Percentiles rank a stretch among this genome's conserved stretches.
These are phyloP conservation scores for Corythornis leucogaster DNA, from an alignment of 2,797 vertebrate genomes.

Conservation along the genomic window DNA sequence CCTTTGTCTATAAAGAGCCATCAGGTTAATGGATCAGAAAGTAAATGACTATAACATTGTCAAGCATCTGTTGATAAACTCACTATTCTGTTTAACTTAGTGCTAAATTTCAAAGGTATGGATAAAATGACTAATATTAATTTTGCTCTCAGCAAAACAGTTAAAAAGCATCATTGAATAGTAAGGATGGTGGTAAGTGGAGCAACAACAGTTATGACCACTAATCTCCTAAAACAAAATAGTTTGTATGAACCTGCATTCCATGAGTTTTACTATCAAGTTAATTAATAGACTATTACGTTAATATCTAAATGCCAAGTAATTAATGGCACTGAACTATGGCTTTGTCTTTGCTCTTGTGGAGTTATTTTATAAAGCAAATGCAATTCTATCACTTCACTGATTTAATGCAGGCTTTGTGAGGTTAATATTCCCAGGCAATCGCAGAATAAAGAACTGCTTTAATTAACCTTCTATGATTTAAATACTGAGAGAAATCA, in stretches of 20 bases:
- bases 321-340: constrained; percentile 91
- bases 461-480: constrained; percentile 91
- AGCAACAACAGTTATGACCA: constrained; percentile 31
- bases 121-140: constrained; percentile 10
- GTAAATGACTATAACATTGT: background rate
- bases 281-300: constrained; percentile 87
- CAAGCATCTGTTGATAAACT: background rate
- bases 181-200: background rate
- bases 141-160: background rate
- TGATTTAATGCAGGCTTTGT: constrained; percentile 70
- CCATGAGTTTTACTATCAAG: constrained; percentile 84
- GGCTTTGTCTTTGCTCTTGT: constrained; percentile 75
- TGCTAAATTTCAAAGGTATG: constrained; percentile 1
- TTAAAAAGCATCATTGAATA: background rate
- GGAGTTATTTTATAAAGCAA: constrained; percentile 75
- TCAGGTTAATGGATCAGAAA: background rate
- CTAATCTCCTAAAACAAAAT: constrained; percentile 58
- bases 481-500: constrained; percentile 78
- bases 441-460: constrained; percentile 78
- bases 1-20: background rate
- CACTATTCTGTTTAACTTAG: background rate
- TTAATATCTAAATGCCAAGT: constrained; percentile 90
- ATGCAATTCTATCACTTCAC: constrained; percentile 70
- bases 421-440: constrained; percentile 82
- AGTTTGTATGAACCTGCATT: constrained; percentile 59